Base-by-base conservation (phyloP, 2,113 vertebrate genomes). In the Bucco capensis region DNA sequence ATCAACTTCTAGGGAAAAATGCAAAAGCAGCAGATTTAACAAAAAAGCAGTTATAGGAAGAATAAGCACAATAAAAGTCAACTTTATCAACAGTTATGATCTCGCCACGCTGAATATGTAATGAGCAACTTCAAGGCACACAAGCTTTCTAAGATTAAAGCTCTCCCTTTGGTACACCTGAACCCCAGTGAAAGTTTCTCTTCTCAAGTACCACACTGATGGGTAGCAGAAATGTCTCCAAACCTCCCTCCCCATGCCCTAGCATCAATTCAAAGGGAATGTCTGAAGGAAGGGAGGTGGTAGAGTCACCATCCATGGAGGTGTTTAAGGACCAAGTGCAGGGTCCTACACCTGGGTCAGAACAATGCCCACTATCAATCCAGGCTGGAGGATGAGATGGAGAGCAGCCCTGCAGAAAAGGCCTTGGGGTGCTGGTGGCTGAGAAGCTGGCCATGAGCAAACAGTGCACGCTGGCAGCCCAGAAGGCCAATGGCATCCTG, bases 251-350 rank as follows among this genome's bases (percentile, higher is more conserved):
- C 12, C 14, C 44, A 25, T 0, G 0, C 37, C 33, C 13, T 8
- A 66, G 30, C 0, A 0, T 1, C 1, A 5, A 37, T 1, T 40
- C 25, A 49, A 44, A 73, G 37, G 6, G 35, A 11, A 23, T 2
- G 31, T 7, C 47, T 19, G 35, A 53, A 73, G 44, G 42, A 74
- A n/a, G n/a, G n/a, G n/a, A n/a, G n/a, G n/a, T n/a, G n/a, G n/a
- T n/a, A n/a, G n/a, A n/a, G n/a, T 42, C 40, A 42, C 40, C 40
- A 42, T 15, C 40, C 40, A 11, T 42, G 40, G 11, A 42, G 15
- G 40, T 42, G 40, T 42, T 42, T n/a, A n/a, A n/a, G n/a, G n/a
- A n/a, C n/a, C n/a, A n/a, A n/a, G n/a, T n/a, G n/a, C n/a, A n/a
- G n/a, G n/a, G n/a, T n/a, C n/a, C n/a, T n/a, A n/a, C n/a, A n/a